Percentiles rank a stretch among this genome's conserved stretches.
Conservation (phyloP, 2,113 vertebrate species). For the Mirza zaza region DNA sequence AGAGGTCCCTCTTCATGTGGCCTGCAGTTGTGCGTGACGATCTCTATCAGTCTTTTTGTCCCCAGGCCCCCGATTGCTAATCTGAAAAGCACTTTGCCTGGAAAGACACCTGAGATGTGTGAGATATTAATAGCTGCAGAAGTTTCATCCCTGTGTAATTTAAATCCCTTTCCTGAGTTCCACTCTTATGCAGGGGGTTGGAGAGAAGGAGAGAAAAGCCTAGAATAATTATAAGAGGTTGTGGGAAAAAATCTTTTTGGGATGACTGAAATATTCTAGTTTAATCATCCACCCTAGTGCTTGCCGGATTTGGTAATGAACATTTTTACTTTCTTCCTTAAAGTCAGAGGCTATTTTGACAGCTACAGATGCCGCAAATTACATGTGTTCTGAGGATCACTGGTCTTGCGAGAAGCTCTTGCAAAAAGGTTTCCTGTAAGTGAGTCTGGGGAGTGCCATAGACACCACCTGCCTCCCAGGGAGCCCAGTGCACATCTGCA, state of each 20-base stretch:
- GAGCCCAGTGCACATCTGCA: no score
- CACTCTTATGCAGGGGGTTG: neutral
- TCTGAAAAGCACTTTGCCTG: conserved; percentile 36
- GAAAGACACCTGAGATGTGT: neutral
- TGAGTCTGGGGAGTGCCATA: neutral
- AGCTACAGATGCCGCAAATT: neutral
- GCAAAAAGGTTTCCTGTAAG: neutral
- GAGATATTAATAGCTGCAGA: conserved; percentile 53
- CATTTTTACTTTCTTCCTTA: conserved; percentile 22
- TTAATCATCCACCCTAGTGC: neutral
- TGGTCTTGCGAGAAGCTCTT: neutral
- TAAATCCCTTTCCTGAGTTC: conserved; percentile 23
- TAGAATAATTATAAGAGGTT: conserved; percentile 41
- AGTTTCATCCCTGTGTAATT: conserved; percentile 33
- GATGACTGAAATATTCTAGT: conserved; percentile 37
- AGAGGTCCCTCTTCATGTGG: neutral
- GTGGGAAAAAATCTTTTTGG: neutral
- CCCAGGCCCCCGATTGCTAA: neutral
- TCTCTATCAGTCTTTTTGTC: neutral
- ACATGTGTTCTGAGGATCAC: neutral
- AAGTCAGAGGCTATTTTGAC: conserved; percentile 8
- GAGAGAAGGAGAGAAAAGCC: neutral
- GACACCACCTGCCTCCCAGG: neutral
- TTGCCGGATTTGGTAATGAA: conserved; percentile 25
- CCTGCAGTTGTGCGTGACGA: accelerated